Conservation (phyloP, 2,113 vertebrate species). For the Micronisus gabar region DNA sequence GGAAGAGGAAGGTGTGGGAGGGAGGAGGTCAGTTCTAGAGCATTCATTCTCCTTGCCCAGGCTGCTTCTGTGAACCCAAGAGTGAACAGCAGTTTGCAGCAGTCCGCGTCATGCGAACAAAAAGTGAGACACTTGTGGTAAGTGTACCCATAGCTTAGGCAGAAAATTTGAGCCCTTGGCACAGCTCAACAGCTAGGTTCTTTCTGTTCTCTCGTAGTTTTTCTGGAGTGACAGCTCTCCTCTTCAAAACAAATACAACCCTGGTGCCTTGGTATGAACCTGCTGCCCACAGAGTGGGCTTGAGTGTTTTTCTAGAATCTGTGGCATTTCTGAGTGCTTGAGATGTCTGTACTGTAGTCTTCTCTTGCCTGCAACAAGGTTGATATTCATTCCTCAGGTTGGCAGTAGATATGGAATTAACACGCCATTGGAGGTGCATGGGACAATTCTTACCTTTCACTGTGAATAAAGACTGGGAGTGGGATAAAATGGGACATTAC, state of each 20-base stretch:
- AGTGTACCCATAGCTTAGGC: background rate
- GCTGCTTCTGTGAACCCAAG: background rate
- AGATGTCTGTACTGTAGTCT: background rate
- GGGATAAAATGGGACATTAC: background rate
- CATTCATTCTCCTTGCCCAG: background rate
- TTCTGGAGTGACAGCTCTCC: background rate
- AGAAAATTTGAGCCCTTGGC: background rate
- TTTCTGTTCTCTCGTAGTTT: background rate
- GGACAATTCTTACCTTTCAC: background rate
- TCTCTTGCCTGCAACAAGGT: background rate
- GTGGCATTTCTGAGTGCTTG: background rate
- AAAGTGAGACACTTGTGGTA: background rate
- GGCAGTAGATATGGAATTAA: background rate
- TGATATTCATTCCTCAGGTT: background rate
- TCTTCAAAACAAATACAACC: background rate
- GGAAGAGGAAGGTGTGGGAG: background rate
- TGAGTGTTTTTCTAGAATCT: background rate
- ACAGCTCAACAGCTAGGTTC: background rate
- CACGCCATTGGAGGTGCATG: background rate
- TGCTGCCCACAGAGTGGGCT: background rate
- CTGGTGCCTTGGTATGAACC: background rate
- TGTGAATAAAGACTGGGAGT: background rate
- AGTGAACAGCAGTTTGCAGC: background rate
- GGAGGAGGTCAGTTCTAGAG: background rate
- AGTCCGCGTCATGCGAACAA: rapidly evolving